Evolutionary conservation across 2,113 vertebrate species (phyloP).

Genomic region (Mesoclemmys tuberculata): DNA sequence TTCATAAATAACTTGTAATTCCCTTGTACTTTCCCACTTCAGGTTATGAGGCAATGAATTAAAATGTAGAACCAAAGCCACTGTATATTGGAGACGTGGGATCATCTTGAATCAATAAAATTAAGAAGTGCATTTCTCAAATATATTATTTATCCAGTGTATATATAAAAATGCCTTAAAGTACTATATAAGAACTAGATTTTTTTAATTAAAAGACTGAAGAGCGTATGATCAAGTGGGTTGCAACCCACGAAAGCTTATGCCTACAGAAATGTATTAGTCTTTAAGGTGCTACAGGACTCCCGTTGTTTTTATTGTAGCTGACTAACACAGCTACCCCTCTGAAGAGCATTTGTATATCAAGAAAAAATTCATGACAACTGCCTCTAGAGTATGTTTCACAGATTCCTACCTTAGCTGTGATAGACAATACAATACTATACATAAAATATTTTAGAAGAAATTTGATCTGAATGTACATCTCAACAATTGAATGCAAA

Average conservation of each 20-base stretch:
- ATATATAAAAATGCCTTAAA: not conserved
- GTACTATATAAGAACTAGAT: not conserved
- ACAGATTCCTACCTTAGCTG: not conserved
- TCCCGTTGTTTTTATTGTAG: too few relatives aligned
- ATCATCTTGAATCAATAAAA: not conserved
- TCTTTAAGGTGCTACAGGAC: too few relatives aligned
- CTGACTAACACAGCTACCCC: too few relatives aligned
- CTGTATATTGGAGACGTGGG: not conserved
- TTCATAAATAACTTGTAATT: not conserved
- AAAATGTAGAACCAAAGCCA: slow-evolving; percentile 9
- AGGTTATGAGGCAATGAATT: slow-evolving; percentile 5
- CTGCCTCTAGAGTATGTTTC: not conserved
- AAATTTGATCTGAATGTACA: not conserved
- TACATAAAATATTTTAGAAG: not conserved
- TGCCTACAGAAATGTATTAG: too few relatives aligned
- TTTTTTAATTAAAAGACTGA: not conserved
- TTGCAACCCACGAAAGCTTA: too few relatives aligned
- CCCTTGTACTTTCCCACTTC: not conserved
- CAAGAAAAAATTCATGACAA: not conserved
- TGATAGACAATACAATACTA: accelerated
- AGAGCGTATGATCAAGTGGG: not conserved
- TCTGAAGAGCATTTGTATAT: too few relatives aligned
- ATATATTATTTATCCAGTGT: not conserved
- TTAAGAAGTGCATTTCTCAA: not conserved
- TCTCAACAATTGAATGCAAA: not conserved